phyloP scores from a whole-genome alignment of 2,797 vertebrate genomes.

The Orientallactaga sibirica region DNA sequence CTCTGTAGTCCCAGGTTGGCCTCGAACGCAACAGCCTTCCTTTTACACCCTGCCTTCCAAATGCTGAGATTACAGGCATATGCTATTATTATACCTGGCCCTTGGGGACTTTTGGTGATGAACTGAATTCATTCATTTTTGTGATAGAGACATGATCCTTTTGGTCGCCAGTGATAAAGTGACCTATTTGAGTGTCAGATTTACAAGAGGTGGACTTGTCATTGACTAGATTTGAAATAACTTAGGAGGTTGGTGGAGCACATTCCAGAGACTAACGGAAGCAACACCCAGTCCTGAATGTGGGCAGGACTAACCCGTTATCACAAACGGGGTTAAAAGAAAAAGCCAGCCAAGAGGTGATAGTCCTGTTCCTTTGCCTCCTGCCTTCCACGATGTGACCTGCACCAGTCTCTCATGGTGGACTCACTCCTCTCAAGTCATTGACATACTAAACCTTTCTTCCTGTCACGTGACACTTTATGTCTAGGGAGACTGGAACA shows the following conservation, averaged over 20 bases:
- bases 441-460: not conserved
- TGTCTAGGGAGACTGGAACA: too few relatives aligned
- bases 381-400: not conserved
- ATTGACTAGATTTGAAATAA: not conserved
- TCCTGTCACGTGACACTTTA: too few relatives aligned
- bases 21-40: too few relatives aligned
- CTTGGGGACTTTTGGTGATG: not conserved
- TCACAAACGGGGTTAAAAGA: too few relatives aligned
- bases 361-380: not conserved
- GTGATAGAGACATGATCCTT: not conserved
- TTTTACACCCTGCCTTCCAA: too few relatives aligned
- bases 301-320: not conserved
- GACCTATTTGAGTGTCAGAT: not conserved
- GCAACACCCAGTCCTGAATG: not conserved
- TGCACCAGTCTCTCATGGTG: fast-evolving
- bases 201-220: not conserved
- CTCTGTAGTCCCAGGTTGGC: too few relatives aligned
- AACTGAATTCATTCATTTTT: not conserved
- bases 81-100: too few relatives aligned
- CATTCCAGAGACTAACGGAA: not conserved
- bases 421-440: not conserved
- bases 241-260: not conserved
- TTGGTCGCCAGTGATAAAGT: not conserved
- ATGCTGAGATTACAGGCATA: too few relatives aligned
- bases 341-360: not conserved